phyloP scores from a whole-genome alignment of 2,113 vertebrate genomes.

The Myiagra hebetior region DNA sequence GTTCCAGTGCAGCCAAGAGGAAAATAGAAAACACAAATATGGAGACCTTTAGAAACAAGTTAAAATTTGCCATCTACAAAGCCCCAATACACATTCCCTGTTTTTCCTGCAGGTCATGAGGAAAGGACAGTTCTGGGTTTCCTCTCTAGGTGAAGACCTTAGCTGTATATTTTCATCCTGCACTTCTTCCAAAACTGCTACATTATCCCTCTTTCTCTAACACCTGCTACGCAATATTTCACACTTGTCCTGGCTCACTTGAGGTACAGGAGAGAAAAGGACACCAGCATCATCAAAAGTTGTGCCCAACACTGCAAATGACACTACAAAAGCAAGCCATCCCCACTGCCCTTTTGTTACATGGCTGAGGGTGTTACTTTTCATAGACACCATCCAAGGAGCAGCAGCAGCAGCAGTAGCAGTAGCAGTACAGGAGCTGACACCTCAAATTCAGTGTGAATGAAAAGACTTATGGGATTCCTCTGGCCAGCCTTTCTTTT shows the following conservation, averaged over 20 bases:
- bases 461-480: neutral
- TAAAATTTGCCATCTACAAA: neutral
- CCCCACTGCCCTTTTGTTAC: no score
- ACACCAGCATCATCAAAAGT: neutral
- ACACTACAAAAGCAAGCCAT: neutral
- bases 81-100: neutral
- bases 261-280: neutral
- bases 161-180: neutral
- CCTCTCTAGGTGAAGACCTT: neutral
- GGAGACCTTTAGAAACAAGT: neutral
- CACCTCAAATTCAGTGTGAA: neutral
- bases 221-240: neutral
- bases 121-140: neutral
- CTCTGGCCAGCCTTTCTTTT: neutral
- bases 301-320: neutral
- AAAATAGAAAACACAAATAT: neutral
- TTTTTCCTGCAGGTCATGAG: rapidly evolving
- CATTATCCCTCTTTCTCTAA: neutral
- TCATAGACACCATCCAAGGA: neutral
- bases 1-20: neutral
- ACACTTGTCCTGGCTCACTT: neutral
- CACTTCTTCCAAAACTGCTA: neutral
- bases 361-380: neutral
- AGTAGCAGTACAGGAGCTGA: neutral
- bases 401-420: neutral